A percentile compares a stretch with the other conserved stretches of the same genome.
These are phyloP conservation scores for Temnothorax curvispinosus DNA, from an alignment of 1,140 invertebrate genomes.

Conservation along the genomic window DNA sequence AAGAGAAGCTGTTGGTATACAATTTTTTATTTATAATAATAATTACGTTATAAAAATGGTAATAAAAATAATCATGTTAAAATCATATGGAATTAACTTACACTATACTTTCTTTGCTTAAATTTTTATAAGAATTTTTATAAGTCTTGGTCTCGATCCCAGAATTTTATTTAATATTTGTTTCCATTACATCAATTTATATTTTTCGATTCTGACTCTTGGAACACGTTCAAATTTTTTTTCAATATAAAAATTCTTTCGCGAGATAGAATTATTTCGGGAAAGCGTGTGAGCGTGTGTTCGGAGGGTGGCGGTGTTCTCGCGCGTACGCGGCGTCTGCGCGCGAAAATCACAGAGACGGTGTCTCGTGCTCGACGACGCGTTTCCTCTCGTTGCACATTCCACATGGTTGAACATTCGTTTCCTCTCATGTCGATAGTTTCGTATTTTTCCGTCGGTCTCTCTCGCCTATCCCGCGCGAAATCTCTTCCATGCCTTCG, in stretches of 20 bases:
- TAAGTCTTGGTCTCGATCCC: not conserved
- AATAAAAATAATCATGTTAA: not conserved
- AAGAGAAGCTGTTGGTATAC: too few species aligned
- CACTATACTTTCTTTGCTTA: not conserved
- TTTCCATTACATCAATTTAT: not conserved
- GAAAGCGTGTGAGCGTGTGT: not conserved
- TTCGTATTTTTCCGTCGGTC: slow-evolving; percentile 66
- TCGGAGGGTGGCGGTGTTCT: slow-evolving; percentile 1
- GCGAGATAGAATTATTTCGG: slow-evolving; percentile 34
- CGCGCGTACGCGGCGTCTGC: slow-evolving; percentile 1
- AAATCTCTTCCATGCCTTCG: slow-evolving; percentile 59
- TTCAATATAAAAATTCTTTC: slow-evolving; percentile 14
- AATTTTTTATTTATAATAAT: not conserved
- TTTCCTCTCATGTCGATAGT: slow-evolving; percentile 67
- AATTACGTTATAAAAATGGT: not conserved
- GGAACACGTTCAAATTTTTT: not conserved
- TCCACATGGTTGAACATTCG: slow-evolving; percentile 70
- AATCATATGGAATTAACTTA: not conserved
- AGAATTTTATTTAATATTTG: not conserved
- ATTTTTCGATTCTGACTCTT: not conserved
- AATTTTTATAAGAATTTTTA: not conserved
- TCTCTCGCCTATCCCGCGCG: not conserved
- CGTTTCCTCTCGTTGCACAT: slow-evolving; percentile 46
- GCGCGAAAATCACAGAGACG: slow-evolving; percentile 37
- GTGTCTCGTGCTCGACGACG: slow-evolving; percentile 52